Percentiles rank a stretch among this genome's conserved stretches.
Evolutionary conservation across 2,888 invertebrate genomes (phyloP).

Genomic region (Troides oblongomaculatus): DNA sequence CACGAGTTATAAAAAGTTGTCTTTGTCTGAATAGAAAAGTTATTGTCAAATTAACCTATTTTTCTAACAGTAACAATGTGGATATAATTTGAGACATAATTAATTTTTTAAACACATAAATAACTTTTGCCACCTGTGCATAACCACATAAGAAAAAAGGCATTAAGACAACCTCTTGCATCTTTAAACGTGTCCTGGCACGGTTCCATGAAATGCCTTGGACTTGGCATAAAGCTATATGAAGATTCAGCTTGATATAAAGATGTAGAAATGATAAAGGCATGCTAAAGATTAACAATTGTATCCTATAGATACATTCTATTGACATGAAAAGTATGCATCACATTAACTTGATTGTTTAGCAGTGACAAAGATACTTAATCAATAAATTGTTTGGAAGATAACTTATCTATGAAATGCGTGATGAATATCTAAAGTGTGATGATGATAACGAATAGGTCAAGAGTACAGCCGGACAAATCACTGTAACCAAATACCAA

Average conservation of each 20-base stretch:
- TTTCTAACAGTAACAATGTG: too few relatives aligned
- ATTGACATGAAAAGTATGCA: background rate
- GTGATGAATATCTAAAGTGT: background rate
- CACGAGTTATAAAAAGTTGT: too few relatives aligned
- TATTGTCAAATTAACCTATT: too few relatives aligned
- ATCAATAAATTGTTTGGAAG: background rate
- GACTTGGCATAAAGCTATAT: slow-evolving; percentile 22
- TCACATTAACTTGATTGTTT: background rate
- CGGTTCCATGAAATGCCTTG: slow-evolving; percentile 24
- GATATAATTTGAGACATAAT: too few relatives aligned
- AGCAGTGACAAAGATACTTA: background rate
- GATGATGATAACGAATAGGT: background rate
- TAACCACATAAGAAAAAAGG: background rate
- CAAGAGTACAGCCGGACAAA: background rate
- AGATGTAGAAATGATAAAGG: slow-evolving; percentile 24
- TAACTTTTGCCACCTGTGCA: slow-evolving; percentile 11
- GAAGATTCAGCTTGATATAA: slow-evolving; percentile 12
- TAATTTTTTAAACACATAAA: background rate
- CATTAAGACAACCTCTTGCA: slow-evolving; percentile 22
- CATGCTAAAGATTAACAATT: slow-evolving; percentile 19
- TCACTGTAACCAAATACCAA: background rate
- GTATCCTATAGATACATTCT: slow-evolving; percentile 14
- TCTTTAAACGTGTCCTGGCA: slow-evolving; percentile 24
- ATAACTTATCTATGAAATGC: background rate
- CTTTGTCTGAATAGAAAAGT: too few relatives aligned